These are phyloP conservation scores for Drosophila nebulosa DNA, from an alignment of 1,140 invertebrate genomes.

Conservation along the genomic window DNA sequence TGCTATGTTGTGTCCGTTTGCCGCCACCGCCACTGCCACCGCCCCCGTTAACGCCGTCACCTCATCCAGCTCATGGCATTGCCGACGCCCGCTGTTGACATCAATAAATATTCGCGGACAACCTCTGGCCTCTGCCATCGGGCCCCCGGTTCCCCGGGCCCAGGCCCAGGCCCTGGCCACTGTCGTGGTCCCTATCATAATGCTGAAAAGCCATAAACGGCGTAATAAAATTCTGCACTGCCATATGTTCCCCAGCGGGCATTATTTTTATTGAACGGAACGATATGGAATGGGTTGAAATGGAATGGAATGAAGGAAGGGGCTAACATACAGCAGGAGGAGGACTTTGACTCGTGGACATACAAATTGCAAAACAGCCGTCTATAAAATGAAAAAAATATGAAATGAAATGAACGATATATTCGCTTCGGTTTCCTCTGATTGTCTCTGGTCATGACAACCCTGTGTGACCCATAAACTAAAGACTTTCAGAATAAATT, in stretches of 20 bases:
- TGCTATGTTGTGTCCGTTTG: background rate
- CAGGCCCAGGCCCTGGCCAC: conserved; percentile 4
- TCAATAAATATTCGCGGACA: conserved; percentile 77
- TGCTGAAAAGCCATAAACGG: conserved; percentile 76
- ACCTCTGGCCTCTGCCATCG: background rate
- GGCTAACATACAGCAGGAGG: conserved; percentile 18
- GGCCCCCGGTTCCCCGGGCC: background rate
- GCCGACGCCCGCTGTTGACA: conserved; percentile 52
- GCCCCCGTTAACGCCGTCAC: background rate
- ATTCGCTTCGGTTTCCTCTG: background rate
- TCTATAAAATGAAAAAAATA: conserved; percentile 16
- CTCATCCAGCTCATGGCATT: background rate
- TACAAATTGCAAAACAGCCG: conserved; percentile 57
- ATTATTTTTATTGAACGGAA: conserved; percentile 72
- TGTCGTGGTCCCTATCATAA: conserved; percentile 51
- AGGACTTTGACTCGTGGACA: conserved; percentile 29
- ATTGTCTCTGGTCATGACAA: conserved; percentile 15
- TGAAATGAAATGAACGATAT: too few species aligned
- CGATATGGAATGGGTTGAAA: conserved; percentile 10
- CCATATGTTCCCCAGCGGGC: conserved; percentile 77
- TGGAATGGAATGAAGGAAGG: conserved; percentile 19
- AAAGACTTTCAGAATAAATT: conserved; percentile 76
- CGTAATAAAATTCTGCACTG: conserved; percentile 78
- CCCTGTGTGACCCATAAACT: conserved; percentile 55
- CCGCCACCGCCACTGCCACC: background rate